Base-by-base conservation (phyloP, 2,113 vertebrate genomes). In the Hippolais icterina region DNA sequence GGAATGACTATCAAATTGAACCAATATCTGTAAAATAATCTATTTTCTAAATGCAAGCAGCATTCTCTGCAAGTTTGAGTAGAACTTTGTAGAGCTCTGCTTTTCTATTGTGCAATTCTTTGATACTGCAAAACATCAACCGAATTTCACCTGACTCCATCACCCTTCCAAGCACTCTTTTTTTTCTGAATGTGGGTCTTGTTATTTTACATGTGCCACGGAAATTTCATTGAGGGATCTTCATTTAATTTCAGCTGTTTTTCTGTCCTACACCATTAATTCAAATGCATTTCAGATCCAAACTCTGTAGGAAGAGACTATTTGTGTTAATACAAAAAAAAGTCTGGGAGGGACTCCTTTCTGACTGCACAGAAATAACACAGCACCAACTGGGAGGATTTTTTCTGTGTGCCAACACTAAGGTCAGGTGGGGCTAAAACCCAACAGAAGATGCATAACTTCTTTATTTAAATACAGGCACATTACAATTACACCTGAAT, bases 1-100 rank as follows among this genome's bases (percentile, higher is more conserved):
- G 23, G 47, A 90, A 84, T 78, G 25, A 79, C 63, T 88, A 66
- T 61, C 70, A 66, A 68, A 94, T 91, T 87, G 76, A 96, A 93
- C 50, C 64, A 89, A 29, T 94, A 66, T 90, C 91, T 95, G 72
- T 60, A 94, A 63, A 86, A 86, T 71, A 92, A 93, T 92, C 47
- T 88, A 61, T 96, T 96, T 96, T 88, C 64, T 42, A 83, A 93
- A 83, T 81, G 79, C 41, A 92, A 88, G 78, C 81, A 20, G 1
- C 68, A 90, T 71, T 86, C 42, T 56, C 44, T 74, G 19, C 33
- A 60, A 59, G 52, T 12, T 46, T 87, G n/a, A n/a, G n/a, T n/a
- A n/a, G n/a, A 47, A 77, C 17, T 42, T 35, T 49, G 25, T 21
- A 78, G 78, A 91, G 66, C 10, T 49, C 65, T 44, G 14, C 31